Evolutionary conservation across 2,797 vertebrate genomes (phyloP).

Genomic region (Crocidura indochinensis): DNA sequence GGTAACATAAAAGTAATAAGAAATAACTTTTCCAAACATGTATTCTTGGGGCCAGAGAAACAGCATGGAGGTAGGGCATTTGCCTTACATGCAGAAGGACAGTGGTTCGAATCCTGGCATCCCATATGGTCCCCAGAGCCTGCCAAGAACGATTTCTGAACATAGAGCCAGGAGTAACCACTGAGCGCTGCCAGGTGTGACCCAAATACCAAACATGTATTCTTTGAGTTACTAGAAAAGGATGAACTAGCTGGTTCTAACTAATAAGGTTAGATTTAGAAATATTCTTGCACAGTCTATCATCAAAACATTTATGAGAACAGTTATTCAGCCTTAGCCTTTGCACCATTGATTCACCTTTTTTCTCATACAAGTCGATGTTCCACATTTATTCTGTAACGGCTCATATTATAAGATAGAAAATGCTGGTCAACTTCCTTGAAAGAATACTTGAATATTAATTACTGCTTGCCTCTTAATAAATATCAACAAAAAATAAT

Average conservation of each 20-base stretch:
- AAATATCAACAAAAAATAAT: slow-evolving; percentile 56
- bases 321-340: not conserved
- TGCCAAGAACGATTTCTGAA: too few species aligned
- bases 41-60: not conserved
- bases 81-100: too few species aligned
- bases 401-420: not conserved
- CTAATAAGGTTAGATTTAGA: not conserved
- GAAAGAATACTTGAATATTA: slow-evolving; percentile 34
- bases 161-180: too few species aligned
- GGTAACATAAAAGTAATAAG: slow-evolving; percentile 44
- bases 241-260: slow-evolving; percentile 6
- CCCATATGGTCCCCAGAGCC: too few species aligned
- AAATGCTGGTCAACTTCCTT: not conserved
- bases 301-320: not conserved
- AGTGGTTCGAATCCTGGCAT: too few species aligned
- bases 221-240: slow-evolving; percentile 18
- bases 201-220: not conserved
- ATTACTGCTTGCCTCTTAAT: slow-evolving; percentile 39
- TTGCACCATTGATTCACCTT: not conserved
- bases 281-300: slow-evolving; percentile 31
- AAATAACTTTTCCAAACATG: not conserved
- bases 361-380: not conserved
- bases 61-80: too few species aligned
- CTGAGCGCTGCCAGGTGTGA: too few species aligned
- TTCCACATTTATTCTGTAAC: not conserved